phyloP scores from a whole-genome alignment of 2,888 invertebrate genomes.

The Spodoptera picta region DNA sequence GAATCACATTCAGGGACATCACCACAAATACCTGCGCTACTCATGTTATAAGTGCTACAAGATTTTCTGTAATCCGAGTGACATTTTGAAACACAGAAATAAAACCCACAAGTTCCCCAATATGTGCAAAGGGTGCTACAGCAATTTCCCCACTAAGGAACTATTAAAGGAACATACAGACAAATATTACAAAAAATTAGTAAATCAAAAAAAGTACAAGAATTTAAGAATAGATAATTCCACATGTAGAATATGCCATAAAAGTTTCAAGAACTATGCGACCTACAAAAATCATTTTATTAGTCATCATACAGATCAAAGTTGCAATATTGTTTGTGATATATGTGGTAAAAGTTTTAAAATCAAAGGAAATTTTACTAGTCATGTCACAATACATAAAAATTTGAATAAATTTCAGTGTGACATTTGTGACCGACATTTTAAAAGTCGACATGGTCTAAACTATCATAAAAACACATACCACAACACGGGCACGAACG shows the following conservation, averaged over 20 bases:
- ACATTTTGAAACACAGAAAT: slow-evolving; percentile 59
- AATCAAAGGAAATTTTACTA: slow-evolving; percentile 62
- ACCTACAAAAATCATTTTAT: slow-evolving; percentile 84
- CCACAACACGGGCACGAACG: slow-evolving; percentile 66
- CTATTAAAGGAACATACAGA: slow-evolving; percentile 65
- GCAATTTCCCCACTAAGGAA: slow-evolving; percentile 59
- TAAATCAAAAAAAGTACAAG: slow-evolving; percentile 66
- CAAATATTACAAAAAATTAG: slow-evolving; percentile 63
- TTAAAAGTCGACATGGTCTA: slow-evolving; percentile 63
- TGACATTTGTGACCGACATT: slow-evolving; percentile 73
- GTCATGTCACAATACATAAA: slow-evolving; percentile 70
- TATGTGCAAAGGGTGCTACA: slow-evolving; percentile 73
- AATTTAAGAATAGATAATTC: slow-evolving; percentile 58
- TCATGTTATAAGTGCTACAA: slow-evolving; percentile 74
- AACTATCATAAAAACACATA: slow-evolving; percentile 64
- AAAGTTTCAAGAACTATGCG: slow-evolving; percentile 65
- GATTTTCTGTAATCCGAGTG: slow-evolving; percentile 58
- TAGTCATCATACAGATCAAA: slow-evolving; percentile 83
- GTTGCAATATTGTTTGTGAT: slow-evolving; percentile 71
- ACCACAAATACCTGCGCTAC: slow-evolving; percentile 88
- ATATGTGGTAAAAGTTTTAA: slow-evolving; percentile 74
- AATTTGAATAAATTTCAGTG: slow-evolving; percentile 71
- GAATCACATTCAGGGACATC: slow-evolving; percentile 87
- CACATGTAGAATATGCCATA: slow-evolving; percentile 72
- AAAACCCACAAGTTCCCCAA: slow-evolving; percentile 56